Percentiles rank a stretch among this genome's conserved stretches.
These are phyloP conservation scores for Myzus persicae DNA, from an alignment of 1,140 invertebrate species.

Conservation along the genomic window DNA sequence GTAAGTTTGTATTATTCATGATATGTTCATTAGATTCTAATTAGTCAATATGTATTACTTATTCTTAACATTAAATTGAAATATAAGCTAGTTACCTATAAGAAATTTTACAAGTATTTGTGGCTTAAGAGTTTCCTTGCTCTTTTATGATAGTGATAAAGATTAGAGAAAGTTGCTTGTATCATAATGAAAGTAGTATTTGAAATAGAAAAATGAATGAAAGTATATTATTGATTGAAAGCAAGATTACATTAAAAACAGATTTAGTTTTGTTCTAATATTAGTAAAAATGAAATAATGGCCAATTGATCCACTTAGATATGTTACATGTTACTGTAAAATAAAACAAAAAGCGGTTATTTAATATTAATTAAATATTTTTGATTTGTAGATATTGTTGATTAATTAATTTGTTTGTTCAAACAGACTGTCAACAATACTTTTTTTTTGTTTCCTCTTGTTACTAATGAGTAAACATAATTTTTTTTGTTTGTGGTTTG, in stretches of 20 bases:
- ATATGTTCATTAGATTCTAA: background rate
- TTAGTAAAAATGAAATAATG: background rate
- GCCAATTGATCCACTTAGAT: background rate
- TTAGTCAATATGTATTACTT: background rate
- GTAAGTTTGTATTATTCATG: too few species aligned
- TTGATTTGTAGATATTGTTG: background rate
- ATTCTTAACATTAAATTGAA: too few species aligned
- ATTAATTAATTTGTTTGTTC: background rate
- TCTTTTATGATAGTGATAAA: background rate
- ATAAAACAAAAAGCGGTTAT: background rate
- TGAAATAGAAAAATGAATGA: background rate
- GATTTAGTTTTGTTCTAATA: background rate
- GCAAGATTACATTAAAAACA: background rate
- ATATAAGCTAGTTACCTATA: too few species aligned
- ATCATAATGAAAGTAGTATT: conserved; percentile 5
- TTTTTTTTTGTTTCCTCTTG: background rate
- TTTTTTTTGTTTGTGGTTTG: background rate
- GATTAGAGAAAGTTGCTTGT: background rate
- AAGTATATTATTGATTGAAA: background rate
- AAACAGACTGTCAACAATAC: background rate
- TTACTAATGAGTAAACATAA: background rate
- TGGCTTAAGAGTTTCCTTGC: background rate
- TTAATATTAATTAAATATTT: background rate
- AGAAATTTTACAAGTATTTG: background rate
- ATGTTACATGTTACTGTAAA: background rate